Conservation (phyloP, 2,113 vertebrate species). For the Pluvianellus socialis region DNA sequence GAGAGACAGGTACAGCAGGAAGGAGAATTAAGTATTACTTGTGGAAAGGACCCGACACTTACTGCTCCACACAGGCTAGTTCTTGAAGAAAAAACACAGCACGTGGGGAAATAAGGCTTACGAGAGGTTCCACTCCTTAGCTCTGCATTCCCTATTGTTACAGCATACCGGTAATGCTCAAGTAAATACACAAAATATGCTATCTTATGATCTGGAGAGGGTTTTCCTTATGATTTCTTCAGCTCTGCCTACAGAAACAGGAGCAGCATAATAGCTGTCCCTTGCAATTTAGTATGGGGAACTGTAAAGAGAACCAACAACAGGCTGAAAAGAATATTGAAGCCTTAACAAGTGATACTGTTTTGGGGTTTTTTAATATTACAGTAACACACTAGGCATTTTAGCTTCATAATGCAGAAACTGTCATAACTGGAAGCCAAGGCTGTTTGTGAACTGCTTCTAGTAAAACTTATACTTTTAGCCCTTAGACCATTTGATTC, state of each 20-base stretch:
- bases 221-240: background rate
- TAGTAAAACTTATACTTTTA: background rate
- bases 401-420: background rate
- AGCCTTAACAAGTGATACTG: background rate
- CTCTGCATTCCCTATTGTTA: background rate
- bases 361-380: background rate
- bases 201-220: background rate
- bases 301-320: background rate
- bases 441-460: background rate
- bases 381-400: background rate
- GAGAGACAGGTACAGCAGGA: background rate
- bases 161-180: background rate
- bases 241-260: background rate
- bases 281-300: background rate
- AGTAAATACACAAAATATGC: background rate
- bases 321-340: background rate
- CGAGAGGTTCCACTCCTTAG: background rate
- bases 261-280: background rate
- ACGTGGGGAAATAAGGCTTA: background rate
- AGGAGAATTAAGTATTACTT: background rate
- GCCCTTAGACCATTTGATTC: background rate
- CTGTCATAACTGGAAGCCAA: background rate
- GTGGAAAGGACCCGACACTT: background rate
- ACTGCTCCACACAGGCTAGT: background rate
- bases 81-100: background rate